Base-by-base conservation (phyloP, 1,140 invertebrate genomes). In the Drosophila aff. region DNA sequence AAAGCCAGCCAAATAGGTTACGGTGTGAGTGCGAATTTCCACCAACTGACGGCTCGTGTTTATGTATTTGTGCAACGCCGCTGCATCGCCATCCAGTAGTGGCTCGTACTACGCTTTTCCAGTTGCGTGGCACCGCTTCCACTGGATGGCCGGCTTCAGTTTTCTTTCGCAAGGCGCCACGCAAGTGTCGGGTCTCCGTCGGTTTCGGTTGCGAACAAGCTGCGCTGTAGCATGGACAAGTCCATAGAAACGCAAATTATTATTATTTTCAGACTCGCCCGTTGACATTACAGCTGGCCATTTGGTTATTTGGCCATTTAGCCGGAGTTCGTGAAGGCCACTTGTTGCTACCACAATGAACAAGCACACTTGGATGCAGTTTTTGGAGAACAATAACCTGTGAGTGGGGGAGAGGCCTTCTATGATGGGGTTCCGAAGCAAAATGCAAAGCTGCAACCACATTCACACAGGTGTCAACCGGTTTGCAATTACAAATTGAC, bases 381-480 rank as follows among this genome's bases (percentile, higher is more conserved):
- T 87, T 81, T 80, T 87, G 81, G 83, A 81, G 61, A 89, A 87
- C 50, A 89, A 87, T 63, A 89, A 87, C 23, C 65, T 87, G 83
- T 87, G 28, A 87, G 83, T 87, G 46, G 40, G 49, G 26, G 23
- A 28, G 44, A 1, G 47, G 46, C 23, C 46, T 26, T 47, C 46
- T 47, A 26, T 5, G 46, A 21, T 41, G 31, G 26, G 59, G 23
- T 28, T 44, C 16, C 8, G 1, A 52, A 65, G 57, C 62, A 60
- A 69, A 78, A 52, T 63, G 58, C 49, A 77, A 26, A 18, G 18
- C 74, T 21, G 46, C 38, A 28, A 40, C 33, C 18, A 15, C 4
- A 46, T 53, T n/a, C 43, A 40, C 36, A 55, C 57, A 76, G 65
- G 55, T 66, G 59, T 21, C 44, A 69, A 64, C 62, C 53, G 41